Evolutionary conservation across 2,797 vertebrate genomes (phyloP), one percentile per base, ranked within the genome.

Genomic region (Pristis pectinata): DNA sequence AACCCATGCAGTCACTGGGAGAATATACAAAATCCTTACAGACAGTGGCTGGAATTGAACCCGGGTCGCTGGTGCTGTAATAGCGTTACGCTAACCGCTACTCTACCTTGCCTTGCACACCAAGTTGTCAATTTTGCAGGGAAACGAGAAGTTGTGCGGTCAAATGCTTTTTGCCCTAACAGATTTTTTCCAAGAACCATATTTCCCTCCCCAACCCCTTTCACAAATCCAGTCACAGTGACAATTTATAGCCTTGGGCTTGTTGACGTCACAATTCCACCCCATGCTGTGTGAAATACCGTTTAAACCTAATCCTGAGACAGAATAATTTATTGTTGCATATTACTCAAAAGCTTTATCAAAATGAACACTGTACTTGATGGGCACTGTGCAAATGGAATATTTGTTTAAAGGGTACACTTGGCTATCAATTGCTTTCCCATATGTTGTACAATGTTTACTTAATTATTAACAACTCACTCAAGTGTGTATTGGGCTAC

Each of bases 321-420:
- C 49, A 76, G 5, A 94, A 13, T 53, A 92, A 72, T n/a, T 74
- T 94, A 94, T 76, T 94, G 70, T 53, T 27, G 15, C 11, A 34
- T 56, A 2, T 56, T 53, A 49, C 72, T 94, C 72, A 94, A 94
- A 74, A 61, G 91, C 37, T 44, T 93, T 93, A 93, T 70, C 91
- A 92, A 92, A 91, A 92, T 64, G 44, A 94, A 76, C 17, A 76
- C 24, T 34, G 92, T 27, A 30, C 37, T 93, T 85, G 83, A 87
- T 72, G 72, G 41, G 72, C 67, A 74, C 37, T 53, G 9, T 53
- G 70, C 41, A 76, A 34, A 34, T 56, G 22, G 41, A 76, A 94
- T 27, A 70, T 94, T 94, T 94, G 94, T 94, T 94, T 94, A 94
- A 94, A 94, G 70, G 70, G 67, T 74, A 76, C 92, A 76, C 44